A percentile compares a stretch with the other conserved stretches of the same genome.
These are phyloP conservation scores for Todiramphus saurophagus DNA, from an alignment of 2,113 vertebrate genomes.

Conservation along the genomic window DNA sequence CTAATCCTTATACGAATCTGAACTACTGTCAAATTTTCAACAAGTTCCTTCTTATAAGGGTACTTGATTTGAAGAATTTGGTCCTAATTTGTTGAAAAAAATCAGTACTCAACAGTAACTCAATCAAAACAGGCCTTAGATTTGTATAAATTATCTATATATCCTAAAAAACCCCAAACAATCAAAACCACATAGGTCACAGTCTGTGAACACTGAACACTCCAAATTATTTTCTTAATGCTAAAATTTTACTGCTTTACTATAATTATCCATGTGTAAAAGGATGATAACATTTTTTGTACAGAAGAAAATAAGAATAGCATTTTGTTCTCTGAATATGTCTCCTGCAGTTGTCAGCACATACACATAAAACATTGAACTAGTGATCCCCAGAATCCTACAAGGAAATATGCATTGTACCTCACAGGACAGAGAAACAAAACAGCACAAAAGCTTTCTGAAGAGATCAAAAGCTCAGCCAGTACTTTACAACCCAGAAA, in stretches of 20 bases:
- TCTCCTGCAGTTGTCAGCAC: not conserved
- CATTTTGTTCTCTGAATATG: not conserved
- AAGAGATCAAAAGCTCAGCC: not conserved
- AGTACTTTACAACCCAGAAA: not conserved
- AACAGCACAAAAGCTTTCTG: not conserved
- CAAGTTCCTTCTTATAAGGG: not conserved
- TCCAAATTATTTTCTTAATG: not conserved
- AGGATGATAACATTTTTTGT: not conserved
- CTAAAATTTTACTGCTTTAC: not conserved
- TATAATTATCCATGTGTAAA: not conserved
- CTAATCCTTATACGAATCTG: not conserved
- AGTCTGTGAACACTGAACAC: not conserved
- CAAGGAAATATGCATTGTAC: not conserved
- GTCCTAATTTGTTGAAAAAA: not conserved
- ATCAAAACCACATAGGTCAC: not conserved
- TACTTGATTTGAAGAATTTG: not conserved
- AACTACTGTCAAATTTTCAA: not conserved
- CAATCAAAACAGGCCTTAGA: not conserved
- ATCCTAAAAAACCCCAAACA: not conserved
- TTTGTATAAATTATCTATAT: not conserved
- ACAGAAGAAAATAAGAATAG: not conserved
- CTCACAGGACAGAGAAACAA: not conserved
- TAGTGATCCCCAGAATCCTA: not conserved
- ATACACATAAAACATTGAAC: not conserved
- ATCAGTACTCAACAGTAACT: not conserved